These are phyloP conservation scores for Manis pentadactyla DNA, from an alignment of 2,797 vertebrate species.

Conservation along the genomic window DNA sequence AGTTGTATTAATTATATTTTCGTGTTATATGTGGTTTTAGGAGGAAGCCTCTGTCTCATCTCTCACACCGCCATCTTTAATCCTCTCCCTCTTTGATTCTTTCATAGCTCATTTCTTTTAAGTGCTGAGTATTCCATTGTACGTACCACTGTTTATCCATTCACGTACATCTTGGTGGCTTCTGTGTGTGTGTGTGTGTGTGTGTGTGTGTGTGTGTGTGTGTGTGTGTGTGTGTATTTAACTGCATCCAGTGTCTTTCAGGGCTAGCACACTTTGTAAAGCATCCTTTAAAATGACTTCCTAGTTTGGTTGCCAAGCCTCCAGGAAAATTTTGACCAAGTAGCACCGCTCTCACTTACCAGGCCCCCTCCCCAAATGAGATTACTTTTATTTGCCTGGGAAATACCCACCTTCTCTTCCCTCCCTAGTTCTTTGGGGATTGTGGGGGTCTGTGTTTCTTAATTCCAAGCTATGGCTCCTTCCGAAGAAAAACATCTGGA, in stretches of 20 bases:
- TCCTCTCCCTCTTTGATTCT: too few species aligned
- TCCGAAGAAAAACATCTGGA: neutral
- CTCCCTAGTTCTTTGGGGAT: neutral
- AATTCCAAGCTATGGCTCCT: neutral
- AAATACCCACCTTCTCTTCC: neutral
- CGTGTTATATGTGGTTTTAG: too few species aligned
- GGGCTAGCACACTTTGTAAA: neutral
- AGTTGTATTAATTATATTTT: too few species aligned
- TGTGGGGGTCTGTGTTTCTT: neutral
- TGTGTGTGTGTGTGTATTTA: neutral
- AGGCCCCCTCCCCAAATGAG: neutral
- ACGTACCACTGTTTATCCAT: neutral
- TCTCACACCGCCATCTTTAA: too few species aligned
- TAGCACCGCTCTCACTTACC: neutral
- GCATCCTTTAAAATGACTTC: conserved; percentile 4
- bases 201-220: neutral
- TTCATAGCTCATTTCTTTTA: neutral
- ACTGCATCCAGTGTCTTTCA: neutral
- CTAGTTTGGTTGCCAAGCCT: neutral
- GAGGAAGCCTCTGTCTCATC: too few species aligned
- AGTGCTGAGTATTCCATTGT: neutral
- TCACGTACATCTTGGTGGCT: neutral
- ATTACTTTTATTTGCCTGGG: neutral
- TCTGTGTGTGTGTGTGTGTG: neutral
- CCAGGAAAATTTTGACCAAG: neutral